Base-by-base conservation (phyloP, 2,797 vertebrate species). In the Morus bassanus region DNA sequence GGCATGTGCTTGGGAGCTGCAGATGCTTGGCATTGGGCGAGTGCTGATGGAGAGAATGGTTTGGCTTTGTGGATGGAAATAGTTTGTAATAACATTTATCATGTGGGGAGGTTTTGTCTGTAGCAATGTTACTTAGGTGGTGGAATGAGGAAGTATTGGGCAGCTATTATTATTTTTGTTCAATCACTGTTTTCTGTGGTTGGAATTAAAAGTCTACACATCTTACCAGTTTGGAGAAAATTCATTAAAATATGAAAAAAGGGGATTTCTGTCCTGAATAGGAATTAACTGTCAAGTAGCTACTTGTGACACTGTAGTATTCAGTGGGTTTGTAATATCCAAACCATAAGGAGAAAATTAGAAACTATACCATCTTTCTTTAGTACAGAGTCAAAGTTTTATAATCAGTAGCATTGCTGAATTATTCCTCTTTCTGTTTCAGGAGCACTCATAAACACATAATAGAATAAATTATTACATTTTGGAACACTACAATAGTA, bases 21-120 rank as follows among this genome's bases (percentile, higher is more conserved):
- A 82, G 83, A 25, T 7, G 2, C 60, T 84, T 68, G 28, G 77
- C 7, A 3, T n/a, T 57, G 77, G 68, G 54, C 11, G 8, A 72
- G 43, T 39, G 87, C 60, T 79, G 86, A 74, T 83, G 94, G 48
- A 65, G 68, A 48, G 82, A 89, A 90, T 27, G 50, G 43, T 79
- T 93, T 96, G 95, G 61, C 92, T 69, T 88, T 76, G 85, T 19
- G 41, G 28, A 46, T 96, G 95, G 94, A 96, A 96, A 93, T 27
- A 88, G 69, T 75, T 78, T 75, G 89, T 78, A 92, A 90, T 75
- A 83, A 50, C 57, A 33, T 84, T 53, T 89, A 39, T 86, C 33
- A 2, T 81, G 48, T 64, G 48, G 67, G 81, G 72, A 85, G 65
- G 43, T 93, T 95, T 91, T 86, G 91, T 95, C 88, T 84, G 75